These are phyloP conservation scores for Blomia tropicalis DNA, from an alignment of 2,888 invertebrate species.

Conservation along the genomic window DNA sequence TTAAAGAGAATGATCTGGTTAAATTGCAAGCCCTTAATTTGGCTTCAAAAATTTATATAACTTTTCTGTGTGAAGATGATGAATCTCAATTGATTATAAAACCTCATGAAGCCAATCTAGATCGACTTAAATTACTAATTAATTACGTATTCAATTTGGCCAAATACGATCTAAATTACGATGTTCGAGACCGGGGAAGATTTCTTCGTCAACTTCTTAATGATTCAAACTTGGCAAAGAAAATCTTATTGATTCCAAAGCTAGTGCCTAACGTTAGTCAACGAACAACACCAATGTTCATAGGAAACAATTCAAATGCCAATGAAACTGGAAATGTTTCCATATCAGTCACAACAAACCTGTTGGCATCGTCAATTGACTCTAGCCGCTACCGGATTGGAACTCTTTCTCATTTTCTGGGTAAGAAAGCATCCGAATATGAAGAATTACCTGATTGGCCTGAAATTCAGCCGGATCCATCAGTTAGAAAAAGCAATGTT, in stretches of 20 bases:
- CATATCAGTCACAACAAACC: neutral
- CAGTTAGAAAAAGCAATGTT: slow-evolving; percentile 42
- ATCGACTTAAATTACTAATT: slow-evolving; percentile 48
- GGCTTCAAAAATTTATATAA: slow-evolving; percentile 77
- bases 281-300: slow-evolving; percentile 26
- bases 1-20: slow-evolving; percentile 73
- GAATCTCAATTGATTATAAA: neutral
- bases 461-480: slow-evolving; percentile 52
- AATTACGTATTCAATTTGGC: slow-evolving; percentile 85
- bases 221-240: slow-evolving; percentile 53
- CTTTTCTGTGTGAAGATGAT: slow-evolving; percentile 33
- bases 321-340: neutral
- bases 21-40: slow-evolving; percentile 88
- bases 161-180: slow-evolving; percentile 91
- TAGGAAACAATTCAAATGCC: neutral
- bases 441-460: slow-evolving; percentile 73
- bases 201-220: slow-evolving; percentile 67
- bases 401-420: slow-evolving; percentile 83
- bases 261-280: slow-evolving; percentile 81
- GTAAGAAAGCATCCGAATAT: slow-evolving; percentile 68
- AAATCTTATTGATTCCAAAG: slow-evolving; percentile 76
- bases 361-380: neutral
- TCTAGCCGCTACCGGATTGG: slow-evolving; percentile 64
- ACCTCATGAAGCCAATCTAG: neutral
- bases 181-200: slow-evolving; percentile 84